Evolutionary conservation across 2,797 vertebrate genomes (phyloP).

Genomic region (Enteromius viviparus): DNA sequence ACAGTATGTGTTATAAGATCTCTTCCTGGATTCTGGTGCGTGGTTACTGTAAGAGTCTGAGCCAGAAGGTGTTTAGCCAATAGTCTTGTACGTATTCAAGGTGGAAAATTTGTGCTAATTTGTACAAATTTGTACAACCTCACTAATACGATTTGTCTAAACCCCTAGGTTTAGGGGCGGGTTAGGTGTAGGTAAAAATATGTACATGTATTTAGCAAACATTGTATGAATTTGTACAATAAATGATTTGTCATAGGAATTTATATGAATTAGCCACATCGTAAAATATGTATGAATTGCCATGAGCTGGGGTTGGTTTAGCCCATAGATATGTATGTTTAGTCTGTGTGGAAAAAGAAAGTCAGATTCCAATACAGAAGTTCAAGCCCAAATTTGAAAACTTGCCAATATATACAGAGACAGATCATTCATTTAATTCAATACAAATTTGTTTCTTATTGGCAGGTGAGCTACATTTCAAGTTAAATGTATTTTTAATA

Average conservation of each 20-base stretch:
- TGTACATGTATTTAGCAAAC: too few relatives aligned
- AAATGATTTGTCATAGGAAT: too few relatives aligned
- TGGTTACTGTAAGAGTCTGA: not conserved
- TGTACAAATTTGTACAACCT: too few relatives aligned
- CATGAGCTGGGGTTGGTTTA: not conserved
- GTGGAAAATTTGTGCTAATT: too few relatives aligned
- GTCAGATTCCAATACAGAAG: not conserved
- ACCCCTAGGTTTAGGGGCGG: too few relatives aligned
- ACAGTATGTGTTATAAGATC: not conserved
- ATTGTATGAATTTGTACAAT: too few relatives aligned
- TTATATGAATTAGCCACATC: too few relatives aligned
- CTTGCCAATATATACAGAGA: not conserved
- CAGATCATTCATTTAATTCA: not conserved
- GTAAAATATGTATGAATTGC: too few relatives aligned
- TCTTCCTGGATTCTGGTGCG: not conserved
- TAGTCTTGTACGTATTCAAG: not conserved
- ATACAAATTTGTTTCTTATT: not conserved
- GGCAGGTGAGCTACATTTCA: not conserved
- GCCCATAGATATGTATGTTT: not conserved
- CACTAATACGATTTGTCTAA: too few relatives aligned
- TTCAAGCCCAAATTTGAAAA: not conserved
- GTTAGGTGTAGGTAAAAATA: too few relatives aligned
- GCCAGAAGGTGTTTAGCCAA: not conserved
- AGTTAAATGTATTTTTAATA: not conserved
- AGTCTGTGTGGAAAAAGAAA: not conserved